Base-by-base conservation (phyloP, 2,113 vertebrate species). In the Gymnorhina tibicen region DNA sequence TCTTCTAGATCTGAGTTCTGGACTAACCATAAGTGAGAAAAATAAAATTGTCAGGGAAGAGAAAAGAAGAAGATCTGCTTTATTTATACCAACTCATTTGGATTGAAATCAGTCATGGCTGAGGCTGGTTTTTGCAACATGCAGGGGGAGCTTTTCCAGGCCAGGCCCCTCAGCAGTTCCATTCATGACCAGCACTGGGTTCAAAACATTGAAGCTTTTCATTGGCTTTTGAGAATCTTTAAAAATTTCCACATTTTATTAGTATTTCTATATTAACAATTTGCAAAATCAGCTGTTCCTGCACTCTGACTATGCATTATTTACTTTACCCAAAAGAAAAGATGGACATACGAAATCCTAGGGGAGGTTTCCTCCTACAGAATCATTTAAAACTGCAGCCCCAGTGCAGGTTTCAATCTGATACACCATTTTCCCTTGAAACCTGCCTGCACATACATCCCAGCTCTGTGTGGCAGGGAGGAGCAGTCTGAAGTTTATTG, bases 111-210 rank as follows among this genome's bases (percentile, higher is more conserved):
- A 60, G 41, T 83, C 66, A 3, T 94, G 85, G 35, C 28, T 75
- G 73, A 98, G 89, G 88, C 94, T 97, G 53, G 52, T 70, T 27
- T 92, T 91, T 69, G 97, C 96, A 73, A 98, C 85, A 15, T 80
- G 23, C 37, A 94, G 74, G 37, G 96, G 86, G 41, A 55, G 96
- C 72, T 73, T 97, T 97, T 49, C 95, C 91, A 3, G 97, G 93
- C 94, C 94, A 97, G 30, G 37, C 87, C 18, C 96, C 80, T 9
- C 96, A 98, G 96, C 95, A 97, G 41, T 97, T 56, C 33, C 8
- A 3, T 39, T 19, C 14, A 58, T 50, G 30, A 32, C 10, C 6
- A 63, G 35, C 23, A 14, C 0, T 9, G 35, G 13, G 19, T n/a
- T 77, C 33, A 72, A 85, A 80, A 7, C 16, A 73, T n/a, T n/a